These are phyloP conservation scores for Eurytoma adleriae DNA, from an alignment of 2,888 invertebrate genomes.

Conservation along the genomic window DNA sequence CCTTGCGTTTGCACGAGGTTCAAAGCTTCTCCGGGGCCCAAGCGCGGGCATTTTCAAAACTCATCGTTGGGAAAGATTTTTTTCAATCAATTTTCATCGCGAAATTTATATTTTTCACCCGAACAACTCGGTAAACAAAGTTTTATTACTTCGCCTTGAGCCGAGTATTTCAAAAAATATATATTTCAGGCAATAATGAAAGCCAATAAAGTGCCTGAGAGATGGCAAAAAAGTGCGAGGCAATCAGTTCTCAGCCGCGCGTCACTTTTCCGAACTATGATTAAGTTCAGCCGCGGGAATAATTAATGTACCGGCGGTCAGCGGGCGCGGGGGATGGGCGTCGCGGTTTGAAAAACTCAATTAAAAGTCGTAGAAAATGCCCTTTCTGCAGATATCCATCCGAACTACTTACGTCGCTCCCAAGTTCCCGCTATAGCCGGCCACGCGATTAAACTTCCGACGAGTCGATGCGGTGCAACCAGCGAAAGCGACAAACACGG, in stretches of 20 bases:
- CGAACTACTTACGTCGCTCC: no score
- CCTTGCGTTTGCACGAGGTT: not conserved
- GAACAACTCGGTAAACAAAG: no score
- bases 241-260: not conserved
- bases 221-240: not conserved
- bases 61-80: not conserved
- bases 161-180: no score
- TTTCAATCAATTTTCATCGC: conserved; percentile 1
- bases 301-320: conserved; percentile 28
- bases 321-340: not conserved
- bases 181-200: not conserved
- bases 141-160: no score
- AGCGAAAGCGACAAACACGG: conserved; percentile 26
- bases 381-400: conserved; percentile 11
- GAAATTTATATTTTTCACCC: not conserved
- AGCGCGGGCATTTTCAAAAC: not conserved
- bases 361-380: conserved; percentile 35
- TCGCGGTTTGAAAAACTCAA: conserved; percentile 27
- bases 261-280: not conserved
- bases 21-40: not conserved
- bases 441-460: conserved; percentile 52
- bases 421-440: conserved; percentile 24
- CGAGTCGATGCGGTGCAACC: conserved; percentile 25
- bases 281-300: conserved; percentile 26
- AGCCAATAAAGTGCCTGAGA: not conserved